Evolutionary conservation across 2,113 vertebrate species (phyloP).

Genomic region (Apteryx owenii): DNA sequence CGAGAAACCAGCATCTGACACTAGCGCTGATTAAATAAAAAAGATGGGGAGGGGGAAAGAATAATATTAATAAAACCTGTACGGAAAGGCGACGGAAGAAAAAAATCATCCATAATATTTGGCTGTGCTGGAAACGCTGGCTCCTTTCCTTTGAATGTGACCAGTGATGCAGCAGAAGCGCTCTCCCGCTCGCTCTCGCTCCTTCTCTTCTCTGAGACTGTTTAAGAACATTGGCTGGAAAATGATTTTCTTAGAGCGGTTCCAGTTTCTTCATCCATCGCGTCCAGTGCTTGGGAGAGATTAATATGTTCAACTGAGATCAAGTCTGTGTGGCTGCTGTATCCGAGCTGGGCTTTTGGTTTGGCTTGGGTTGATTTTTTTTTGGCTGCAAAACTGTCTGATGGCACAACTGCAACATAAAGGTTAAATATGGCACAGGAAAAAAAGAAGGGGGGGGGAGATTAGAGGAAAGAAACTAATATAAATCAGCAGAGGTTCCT

Average conservation of each 20-base stretch:
- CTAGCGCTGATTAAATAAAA: background rate
- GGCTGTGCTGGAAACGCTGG: conserved; percentile 45
- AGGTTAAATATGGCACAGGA: conserved; percentile 68
- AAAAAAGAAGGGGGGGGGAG: background rate
- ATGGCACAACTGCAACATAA: conserved; percentile 69
- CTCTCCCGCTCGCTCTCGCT: conserved; percentile 30
- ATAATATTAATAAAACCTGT: conserved; percentile 62
- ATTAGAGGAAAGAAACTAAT: conserved; percentile 43
- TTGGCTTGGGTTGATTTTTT: conserved; percentile 16
- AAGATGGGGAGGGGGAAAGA: background rate
- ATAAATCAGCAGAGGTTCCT: conserved; percentile 58
- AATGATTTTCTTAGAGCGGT: conserved; percentile 5
- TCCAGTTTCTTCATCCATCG: conserved; percentile 65
- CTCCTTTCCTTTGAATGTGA: conserved; percentile 46
- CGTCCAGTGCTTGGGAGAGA: conserved; percentile 34
- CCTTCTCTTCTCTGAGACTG: conserved; percentile 40
- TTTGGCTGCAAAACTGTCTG: conserved; percentile 68
- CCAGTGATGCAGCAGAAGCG: conserved; percentile 66
- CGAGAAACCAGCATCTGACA: conserved; percentile 18
- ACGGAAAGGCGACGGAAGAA: background rate
- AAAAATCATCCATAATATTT: conserved; percentile 65
- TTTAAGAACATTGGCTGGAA: conserved; percentile 52
- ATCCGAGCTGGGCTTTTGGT: conserved; percentile 58
- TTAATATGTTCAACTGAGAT: conserved; percentile 26
- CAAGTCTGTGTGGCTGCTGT: conserved; percentile 48